Percentiles rank a stretch among this genome's conserved stretches.
Conservation (phyloP, 1,140 invertebrate species). For the Drosophila kepulauana region DNA sequence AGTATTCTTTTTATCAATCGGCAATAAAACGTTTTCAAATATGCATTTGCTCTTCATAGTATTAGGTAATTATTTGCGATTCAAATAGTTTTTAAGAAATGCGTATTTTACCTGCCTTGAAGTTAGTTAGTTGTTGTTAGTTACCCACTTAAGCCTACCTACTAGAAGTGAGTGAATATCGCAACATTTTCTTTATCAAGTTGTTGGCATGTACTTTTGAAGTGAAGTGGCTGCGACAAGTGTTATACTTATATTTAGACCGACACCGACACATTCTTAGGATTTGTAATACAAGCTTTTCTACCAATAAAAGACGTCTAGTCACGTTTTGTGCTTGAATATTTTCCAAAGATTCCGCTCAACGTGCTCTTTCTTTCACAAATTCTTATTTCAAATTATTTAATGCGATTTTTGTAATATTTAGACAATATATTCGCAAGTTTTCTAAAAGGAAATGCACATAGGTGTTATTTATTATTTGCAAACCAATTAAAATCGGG, state of each 20-base stretch:
- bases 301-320: slow-evolving; percentile 26
- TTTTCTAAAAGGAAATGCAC: too few relatives aligned
- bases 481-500: too few relatives aligned
- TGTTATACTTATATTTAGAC: slow-evolving; percentile 3
- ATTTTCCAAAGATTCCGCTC: slow-evolving; percentile 8
- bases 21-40: not conserved
- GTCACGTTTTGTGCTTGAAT: slow-evolving; percentile 33
- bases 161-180: not conserved
- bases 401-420: not conserved
- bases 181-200: not conserved
- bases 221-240: slow-evolving; percentile 9
- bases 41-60: slow-evolving; percentile 28
- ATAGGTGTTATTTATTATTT: too few relatives aligned
- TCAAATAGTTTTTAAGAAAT: not conserved
- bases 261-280: slow-evolving; percentile 33
- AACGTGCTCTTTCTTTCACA: slow-evolving; percentile 14
- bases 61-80: slow-evolving; percentile 26
- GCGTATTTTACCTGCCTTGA: not conserved
- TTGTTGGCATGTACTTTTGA: not conserved
- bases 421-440: too few relatives aligned
- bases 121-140: not conserved
- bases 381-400: not conserved
- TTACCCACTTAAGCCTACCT: not conserved
- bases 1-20: not conserved
- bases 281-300: slow-evolving; percentile 27